A percentile compares a stretch with the other conserved stretches of the same genome.
Conservation (phyloP, 1,140 invertebrate genomes). For the Sycobia sp. region DNA sequence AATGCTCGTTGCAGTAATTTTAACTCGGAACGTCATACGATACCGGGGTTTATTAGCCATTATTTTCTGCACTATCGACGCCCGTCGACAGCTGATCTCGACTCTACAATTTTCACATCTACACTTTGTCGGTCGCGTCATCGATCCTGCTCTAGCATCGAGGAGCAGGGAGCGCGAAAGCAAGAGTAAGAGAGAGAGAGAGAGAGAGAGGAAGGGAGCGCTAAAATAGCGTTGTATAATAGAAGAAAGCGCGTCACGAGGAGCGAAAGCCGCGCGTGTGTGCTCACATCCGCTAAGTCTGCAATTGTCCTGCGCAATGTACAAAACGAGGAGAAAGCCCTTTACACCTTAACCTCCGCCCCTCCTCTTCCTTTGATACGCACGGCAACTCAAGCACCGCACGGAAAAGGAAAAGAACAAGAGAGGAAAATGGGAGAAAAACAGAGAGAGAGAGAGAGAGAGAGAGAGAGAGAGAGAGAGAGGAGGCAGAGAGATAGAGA, state of each 20-base stretch:
- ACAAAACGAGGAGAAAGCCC: no score
- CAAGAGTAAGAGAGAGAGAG: no score
- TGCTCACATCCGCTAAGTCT: constrained; percentile 8
- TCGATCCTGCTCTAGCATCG: constrained; percentile 16
- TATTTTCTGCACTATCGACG: constrained; percentile 36
- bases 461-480: background rate
- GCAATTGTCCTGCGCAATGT: no score
- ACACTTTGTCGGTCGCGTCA: constrained; percentile 34
- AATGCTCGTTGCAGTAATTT: constrained; percentile 35
- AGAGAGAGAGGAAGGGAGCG: background rate
- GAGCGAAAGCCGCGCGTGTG: no score
- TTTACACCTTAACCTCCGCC: no score
- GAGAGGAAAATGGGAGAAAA: background rate
- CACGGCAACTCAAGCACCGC: no score
- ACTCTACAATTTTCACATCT: constrained; percentile 12
- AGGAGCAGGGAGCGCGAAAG: background rate
- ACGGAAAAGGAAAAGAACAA: background rate
- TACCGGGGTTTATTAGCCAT: constrained; percentile 36
- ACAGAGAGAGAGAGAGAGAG: background rate
- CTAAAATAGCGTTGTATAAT: constrained; percentile 24
- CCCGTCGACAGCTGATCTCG: constrained; percentile 35
- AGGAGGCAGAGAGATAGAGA: background rate
- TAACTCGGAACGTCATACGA: constrained; percentile 35
- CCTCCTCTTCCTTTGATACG: no score
- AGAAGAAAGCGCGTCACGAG: constrained; percentile 4